phyloP scores from a whole-genome alignment of 2,888 invertebrate species.

The Tetrapedia diversipes region DNA sequence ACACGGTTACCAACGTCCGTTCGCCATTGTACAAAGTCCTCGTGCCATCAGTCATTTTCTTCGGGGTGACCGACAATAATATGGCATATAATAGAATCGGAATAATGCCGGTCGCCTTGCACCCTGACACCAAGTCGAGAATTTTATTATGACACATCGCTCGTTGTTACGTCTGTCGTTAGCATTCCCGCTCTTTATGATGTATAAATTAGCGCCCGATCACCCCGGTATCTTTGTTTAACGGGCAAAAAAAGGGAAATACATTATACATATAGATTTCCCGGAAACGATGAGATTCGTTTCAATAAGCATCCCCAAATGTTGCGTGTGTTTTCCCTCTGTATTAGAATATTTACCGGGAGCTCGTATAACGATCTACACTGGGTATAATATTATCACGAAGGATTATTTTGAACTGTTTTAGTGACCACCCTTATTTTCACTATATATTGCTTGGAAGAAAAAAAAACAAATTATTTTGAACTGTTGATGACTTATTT shows the following conservation, averaged over 20 bases:
- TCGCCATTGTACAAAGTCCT: slow-evolving; percentile 66
- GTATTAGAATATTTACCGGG: neutral
- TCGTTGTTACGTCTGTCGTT: slow-evolving; percentile 71
- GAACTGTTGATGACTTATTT: too few species aligned
- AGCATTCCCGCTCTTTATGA: slow-evolving; percentile 41
- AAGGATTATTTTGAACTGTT: too few species aligned
- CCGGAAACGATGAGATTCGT: neutral
- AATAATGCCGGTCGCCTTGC: slow-evolving; percentile 66
- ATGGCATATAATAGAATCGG: slow-evolving; percentile 76
- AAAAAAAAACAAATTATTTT: too few species aligned
- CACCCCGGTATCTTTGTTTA: slow-evolving; percentile 1
- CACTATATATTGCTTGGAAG: neutral
- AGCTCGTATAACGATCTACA: neutral
- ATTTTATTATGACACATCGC: slow-evolving; percentile 82
- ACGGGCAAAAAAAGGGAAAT: slow-evolving; percentile 5
- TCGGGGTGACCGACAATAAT: slow-evolving; percentile 74
- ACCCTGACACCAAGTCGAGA: slow-evolving; percentile 75
- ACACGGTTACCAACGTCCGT: slow-evolving; percentile 71
- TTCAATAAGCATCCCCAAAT: slow-evolving; percentile 16
- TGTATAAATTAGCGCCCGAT: slow-evolving; percentile 31
- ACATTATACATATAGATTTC: slow-evolving; percentile 35
- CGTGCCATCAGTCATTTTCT: slow-evolving; percentile 79
- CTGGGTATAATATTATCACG: neutral
- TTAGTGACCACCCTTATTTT: neutral
- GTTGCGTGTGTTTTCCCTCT: neutral